Base-by-base conservation (phyloP, 2,888 invertebrate genomes). In the Microplitis deprimator region DNA sequence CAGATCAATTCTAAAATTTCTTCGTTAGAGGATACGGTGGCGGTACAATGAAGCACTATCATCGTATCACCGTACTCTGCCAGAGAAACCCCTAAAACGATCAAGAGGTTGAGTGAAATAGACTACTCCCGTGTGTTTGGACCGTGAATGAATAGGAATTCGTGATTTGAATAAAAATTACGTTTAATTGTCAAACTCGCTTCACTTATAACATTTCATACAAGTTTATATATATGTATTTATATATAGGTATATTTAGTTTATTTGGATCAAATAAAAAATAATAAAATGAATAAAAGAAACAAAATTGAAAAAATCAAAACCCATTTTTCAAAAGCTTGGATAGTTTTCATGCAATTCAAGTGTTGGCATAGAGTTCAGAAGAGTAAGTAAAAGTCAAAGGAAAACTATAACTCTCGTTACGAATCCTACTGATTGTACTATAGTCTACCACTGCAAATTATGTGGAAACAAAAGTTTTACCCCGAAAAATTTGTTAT, bases 391-490 rank as follows among this genome's bases (percentile, higher is more conserved):
- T 38, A 64, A 6, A 73, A 65, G 59, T 59, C 41, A 67, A 73
- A 65, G 59, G 60, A 38, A 71, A 73, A 50, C 62, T 73, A 67
- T 60, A 67, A 73, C 73, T 64, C n/a, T 60, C 50, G 64, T 64
- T 65, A 73, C 73, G 41, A 41, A 61, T 8, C n/a, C 29, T 40
- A 38, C 38, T 68, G 73, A 40, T 61, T 68, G 60, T 68, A 41
- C 39, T 13, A 13, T 13, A n/a, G 5, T 41, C 39, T 59, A 10
- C 69, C 64, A 71, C 38, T 61, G 67, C 68, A 72, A 10, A 13
- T 5, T 50, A 5, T 77, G 68, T 75, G 41, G 40, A 41, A 59
- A 73, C 71, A 41, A 76, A 80, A 76, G 65, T 60, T 67, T 70
- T 69, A 4, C 29, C n/a, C 29, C 5, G 29, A 29, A 39, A 65